phyloP scores from a whole-genome alignment of 1,140 invertebrate species.

The Cherax destructor region DNA sequence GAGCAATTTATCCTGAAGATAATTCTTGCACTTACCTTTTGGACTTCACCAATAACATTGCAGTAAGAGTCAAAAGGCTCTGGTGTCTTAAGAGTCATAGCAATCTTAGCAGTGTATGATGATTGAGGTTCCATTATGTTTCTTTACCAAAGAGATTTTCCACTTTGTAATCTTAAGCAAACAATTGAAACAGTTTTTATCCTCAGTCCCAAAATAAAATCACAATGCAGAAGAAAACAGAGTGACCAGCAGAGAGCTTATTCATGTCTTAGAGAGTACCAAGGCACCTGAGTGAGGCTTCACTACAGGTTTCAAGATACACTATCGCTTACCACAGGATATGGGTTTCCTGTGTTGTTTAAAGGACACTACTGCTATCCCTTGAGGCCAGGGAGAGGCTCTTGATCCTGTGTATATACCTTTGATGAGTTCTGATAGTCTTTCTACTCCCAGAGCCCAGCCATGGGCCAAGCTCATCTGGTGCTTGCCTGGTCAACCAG shows the following conservation, averaged over 20 bases:
- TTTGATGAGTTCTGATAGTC: too few relatives aligned
- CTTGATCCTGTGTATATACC: too few relatives aligned
- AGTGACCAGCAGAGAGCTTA: too few relatives aligned
- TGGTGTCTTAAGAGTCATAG: conserved; percentile 9
- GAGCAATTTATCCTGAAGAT: too few relatives aligned
- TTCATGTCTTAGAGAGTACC: background rate
- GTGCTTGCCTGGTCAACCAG: too few relatives aligned
- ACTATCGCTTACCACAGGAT: conserved; percentile 15
- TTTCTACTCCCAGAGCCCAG: too few relatives aligned
- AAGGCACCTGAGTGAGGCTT: background rate
- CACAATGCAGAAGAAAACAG: background rate
- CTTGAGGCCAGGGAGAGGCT: too few relatives aligned
- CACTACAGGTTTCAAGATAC: background rate
- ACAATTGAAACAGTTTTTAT: background rate
- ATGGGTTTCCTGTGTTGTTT: conserved; percentile 11
- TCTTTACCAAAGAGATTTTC: background rate
- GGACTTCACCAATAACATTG: conserved; percentile 4
- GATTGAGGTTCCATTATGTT: conserved; percentile 28
- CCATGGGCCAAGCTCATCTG: too few relatives aligned
- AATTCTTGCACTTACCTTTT: background rate
- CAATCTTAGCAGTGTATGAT: conserved; percentile 19
- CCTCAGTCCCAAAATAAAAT: background rate
- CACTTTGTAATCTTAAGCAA: background rate
- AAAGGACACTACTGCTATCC: too few relatives aligned
- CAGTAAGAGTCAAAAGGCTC: conserved; percentile 4